A percentile compares a stretch with the other conserved stretches of the same genome.
These are phyloP conservation scores for Pseudorhiza aurosa DNA, from an alignment of 30 jellyfish, hydroid and myxozoan genomes.

Conservation along the genomic window DNA sequence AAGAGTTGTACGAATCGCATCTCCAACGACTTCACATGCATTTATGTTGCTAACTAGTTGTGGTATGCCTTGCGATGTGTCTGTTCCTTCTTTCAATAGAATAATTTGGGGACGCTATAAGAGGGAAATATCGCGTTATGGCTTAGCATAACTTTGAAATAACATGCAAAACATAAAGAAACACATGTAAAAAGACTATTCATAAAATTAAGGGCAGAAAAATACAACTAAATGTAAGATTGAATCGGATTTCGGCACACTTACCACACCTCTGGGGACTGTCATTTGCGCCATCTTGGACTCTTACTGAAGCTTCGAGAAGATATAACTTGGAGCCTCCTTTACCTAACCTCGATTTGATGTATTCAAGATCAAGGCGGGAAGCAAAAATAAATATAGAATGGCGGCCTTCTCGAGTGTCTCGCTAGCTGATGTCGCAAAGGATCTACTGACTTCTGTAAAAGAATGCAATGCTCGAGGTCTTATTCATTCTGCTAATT, in stretches of 20 bases:
- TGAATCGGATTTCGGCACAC: constrained; percentile 1
- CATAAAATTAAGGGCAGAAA: not conserved
- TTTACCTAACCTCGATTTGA: not conserved
- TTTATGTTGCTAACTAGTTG: constrained; percentile 96
- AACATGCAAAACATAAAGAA: not conserved
- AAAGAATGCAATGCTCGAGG: constrained; percentile 74
- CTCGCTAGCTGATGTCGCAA: constrained; percentile 49
- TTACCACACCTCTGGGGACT: constrained; percentile 65
- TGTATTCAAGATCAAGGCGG: not conserved
- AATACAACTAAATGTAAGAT: not conserved
- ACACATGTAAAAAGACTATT: not conserved
- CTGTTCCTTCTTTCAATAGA: constrained; percentile 98
- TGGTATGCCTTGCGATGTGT: constrained; percentile 99
- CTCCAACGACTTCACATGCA: constrained; percentile 99
- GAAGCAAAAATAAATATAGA: not conserved
- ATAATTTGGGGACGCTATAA: constrained; percentile 95
- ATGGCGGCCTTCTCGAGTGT: constrained; percentile 65
- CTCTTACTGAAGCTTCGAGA: constrained; percentile 42
- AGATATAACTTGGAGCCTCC: constrained; percentile 1
- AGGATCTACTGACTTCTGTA: constrained; percentile 47
- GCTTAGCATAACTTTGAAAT: not conserved
- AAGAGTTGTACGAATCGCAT: constrained; percentile 98
- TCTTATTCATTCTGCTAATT: constrained; percentile 62
- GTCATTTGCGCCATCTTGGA: constrained; percentile 62
- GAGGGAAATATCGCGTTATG: not conserved